Evolutionary conservation across 2,113 vertebrate species (phyloP).

Genomic region (Anseranas semipalmata): DNA sequence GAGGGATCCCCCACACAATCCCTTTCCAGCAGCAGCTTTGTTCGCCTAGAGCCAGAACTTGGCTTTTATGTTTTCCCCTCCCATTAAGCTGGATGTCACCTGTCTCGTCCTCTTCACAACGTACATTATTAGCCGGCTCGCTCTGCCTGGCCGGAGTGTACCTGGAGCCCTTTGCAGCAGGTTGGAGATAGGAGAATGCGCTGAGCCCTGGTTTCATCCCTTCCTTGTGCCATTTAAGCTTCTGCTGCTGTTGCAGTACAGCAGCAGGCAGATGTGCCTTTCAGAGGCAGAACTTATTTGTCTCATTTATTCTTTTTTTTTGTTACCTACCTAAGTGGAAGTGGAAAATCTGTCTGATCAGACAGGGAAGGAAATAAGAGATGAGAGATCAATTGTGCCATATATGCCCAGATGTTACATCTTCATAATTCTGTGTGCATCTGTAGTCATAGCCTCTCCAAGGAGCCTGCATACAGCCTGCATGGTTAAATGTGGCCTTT

Average conservation of each 20-base stretch:
- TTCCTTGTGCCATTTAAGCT: neutral
- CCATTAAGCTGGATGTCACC: neutral
- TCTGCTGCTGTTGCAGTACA: neutral
- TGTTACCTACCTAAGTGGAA: neutral
- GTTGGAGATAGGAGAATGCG: neutral
- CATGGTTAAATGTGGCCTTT: neutral
- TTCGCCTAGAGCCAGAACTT: neutral
- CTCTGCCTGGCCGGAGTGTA: neutral
- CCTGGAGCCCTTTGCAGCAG: neutral
- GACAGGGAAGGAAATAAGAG: neutral
- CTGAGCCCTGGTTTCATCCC: neutral
- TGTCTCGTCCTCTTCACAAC: neutral
- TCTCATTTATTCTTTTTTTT: neutral
- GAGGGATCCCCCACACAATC: neutral
- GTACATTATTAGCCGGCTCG: accelerated
- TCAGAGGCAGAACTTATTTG: neutral
- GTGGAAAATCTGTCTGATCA: neutral
- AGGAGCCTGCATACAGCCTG: neutral
- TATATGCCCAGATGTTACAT: neutral
- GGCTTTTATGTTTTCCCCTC: neutral
- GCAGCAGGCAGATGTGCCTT: neutral
- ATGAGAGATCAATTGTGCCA: neutral
- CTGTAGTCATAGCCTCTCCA: neutral
- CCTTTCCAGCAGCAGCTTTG: neutral
- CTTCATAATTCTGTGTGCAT: neutral